Evolutionary conservation across 1,140 invertebrate species (phyloP).

Genomic region (Spodoptera litura): DNA sequence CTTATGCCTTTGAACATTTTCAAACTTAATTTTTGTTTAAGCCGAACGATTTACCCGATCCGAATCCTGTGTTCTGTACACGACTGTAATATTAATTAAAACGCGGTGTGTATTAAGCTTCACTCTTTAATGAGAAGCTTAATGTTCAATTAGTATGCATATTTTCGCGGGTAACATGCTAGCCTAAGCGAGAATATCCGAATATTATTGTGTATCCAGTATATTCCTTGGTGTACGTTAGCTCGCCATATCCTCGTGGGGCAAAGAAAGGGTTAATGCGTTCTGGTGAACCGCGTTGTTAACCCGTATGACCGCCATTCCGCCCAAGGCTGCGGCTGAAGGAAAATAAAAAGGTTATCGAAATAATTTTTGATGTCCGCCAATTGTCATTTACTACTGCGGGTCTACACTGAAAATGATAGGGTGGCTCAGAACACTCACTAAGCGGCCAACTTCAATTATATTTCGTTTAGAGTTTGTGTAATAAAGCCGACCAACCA

Average conservation of each 20-base stretch:
- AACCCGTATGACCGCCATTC: conserved; percentile 59
- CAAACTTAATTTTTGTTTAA: conserved; percentile 41
- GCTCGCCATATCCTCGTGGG: conserved; percentile 54
- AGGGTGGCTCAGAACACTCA: conserved; percentile 34
- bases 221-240: conserved; percentile 9
- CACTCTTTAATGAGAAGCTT: conserved; percentile 40
- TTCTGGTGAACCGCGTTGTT: conserved; percentile 57
- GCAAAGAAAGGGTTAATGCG: conserved; percentile 62
- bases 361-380: conserved; percentile 65
- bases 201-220: conserved; percentile 40
- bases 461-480: conserved; percentile 43
- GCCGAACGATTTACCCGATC: conserved; percentile 31
- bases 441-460: conserved; percentile 43
- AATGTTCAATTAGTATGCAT: conserved; percentile 45
- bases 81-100: conserved; percentile 35
- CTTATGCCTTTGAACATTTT: conserved; percentile 46
- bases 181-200: conserved; percentile 19
- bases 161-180: conserved; percentile 27
- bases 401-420: conserved; percentile 45
- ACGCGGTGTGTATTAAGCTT: conserved; percentile 28
- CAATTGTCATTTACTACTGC: conserved; percentile 56
- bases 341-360: conserved; percentile 66
- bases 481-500: conserved; percentile 19
- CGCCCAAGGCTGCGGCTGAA: conserved; percentile 52
- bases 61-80: conserved; percentile 4